Percentiles rank a stretch among this genome's conserved stretches.
Conservation (phyloP, 2,888 invertebrate genomes). For the Adineta ricciae region DNA sequence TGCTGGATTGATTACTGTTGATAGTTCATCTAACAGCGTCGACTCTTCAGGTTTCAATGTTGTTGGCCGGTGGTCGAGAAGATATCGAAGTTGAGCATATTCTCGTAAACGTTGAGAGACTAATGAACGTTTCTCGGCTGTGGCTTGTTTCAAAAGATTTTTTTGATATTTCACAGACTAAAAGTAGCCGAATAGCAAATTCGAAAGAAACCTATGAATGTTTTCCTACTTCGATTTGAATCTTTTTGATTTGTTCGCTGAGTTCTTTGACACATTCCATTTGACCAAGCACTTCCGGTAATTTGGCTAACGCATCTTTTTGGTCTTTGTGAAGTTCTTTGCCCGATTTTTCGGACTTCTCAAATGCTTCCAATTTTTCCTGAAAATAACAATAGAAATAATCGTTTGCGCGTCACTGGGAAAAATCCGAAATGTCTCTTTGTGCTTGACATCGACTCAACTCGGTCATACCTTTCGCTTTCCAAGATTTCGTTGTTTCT, state of each 20-base stretch:
- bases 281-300: background rate
- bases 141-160: background rate
- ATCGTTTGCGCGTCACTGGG: too few relatives aligned
- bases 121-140: background rate
- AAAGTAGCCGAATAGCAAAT: background rate
- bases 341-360: background rate
- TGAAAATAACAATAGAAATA: background rate
- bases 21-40: background rate
- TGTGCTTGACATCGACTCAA: too few relatives aligned
- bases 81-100: background rate
- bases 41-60: background rate
- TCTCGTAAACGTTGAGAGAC: background rate
- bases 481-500: slow-evolving; percentile 89
- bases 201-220: background rate
- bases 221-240: background rate
- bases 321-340: slow-evolving; percentile 6
- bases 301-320: background rate
- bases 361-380: background rate
- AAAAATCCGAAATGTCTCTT: too few relatives aligned
- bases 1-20: background rate
- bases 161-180: background rate
- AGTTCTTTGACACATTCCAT: background rate
- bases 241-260: background rate
- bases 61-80: background rate
- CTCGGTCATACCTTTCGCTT: slow-evolving; percentile 78